phyloP scores from a whole-genome alignment of 2,888 invertebrate species.

The Polymixis lichenea region DNA sequence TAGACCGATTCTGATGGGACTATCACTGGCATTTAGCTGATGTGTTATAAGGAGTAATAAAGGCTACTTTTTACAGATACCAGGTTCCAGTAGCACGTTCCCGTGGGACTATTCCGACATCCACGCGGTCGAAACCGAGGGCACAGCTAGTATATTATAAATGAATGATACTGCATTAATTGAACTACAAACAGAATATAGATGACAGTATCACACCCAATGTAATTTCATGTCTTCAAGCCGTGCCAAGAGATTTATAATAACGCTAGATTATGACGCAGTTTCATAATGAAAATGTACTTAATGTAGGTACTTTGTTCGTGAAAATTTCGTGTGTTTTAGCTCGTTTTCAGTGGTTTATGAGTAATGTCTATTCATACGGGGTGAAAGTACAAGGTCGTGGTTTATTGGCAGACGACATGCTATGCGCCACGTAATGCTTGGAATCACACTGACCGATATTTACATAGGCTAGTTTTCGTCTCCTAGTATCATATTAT shows the following conservation, averaged over 20 bases:
- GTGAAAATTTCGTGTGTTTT: slow-evolving; percentile 25
- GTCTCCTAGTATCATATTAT: neutral
- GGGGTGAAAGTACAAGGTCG: slow-evolving; percentile 55
- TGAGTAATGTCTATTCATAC: slow-evolving; percentile 38
- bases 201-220: slow-evolving; percentile 21
- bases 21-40: too few species aligned
- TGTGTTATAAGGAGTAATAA: too few species aligned
- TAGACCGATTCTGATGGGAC: too few species aligned
- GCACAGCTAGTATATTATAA: neutral
- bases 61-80: too few species aligned
- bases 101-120: too few species aligned
- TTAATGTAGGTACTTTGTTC: slow-evolving; percentile 1
- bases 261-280: neutral
- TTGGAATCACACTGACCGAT: slow-evolving; percentile 16
- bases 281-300: neutral
- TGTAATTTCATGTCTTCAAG: slow-evolving; percentile 4
- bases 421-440: slow-evolving; percentile 49
- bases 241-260: slow-evolving; percentile 32
- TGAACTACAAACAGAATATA: neutral
- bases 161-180: neutral
- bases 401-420: slow-evolving; percentile 56
- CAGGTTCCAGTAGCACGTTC: too few species aligned
- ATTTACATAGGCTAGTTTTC: slow-evolving; percentile 34
- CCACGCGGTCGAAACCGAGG: too few species aligned
- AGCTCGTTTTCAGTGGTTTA: slow-evolving; percentile 13